These are phyloP conservation scores for Drosophila melanosoma DNA, from an alignment of 2,888 invertebrate species.

Conservation along the genomic window DNA sequence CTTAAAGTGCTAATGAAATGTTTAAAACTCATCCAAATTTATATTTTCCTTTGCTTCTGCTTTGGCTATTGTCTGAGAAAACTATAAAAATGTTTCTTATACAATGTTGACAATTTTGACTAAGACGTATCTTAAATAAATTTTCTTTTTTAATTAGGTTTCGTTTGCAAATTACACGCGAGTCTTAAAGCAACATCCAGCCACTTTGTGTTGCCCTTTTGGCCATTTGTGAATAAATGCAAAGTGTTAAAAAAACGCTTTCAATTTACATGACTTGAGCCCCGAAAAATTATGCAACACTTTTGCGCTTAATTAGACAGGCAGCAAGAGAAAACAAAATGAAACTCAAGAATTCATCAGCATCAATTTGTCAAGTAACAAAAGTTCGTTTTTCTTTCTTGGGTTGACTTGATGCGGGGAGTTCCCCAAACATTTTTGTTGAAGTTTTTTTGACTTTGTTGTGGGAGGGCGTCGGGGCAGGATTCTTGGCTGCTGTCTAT, in stretches of 20 bases:
- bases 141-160: not conserved
- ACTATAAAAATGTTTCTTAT: not conserved
- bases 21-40: not conserved
- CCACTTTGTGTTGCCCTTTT: not conserved
- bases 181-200: not conserved
- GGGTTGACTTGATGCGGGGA: slow-evolving; percentile 34
- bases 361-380: slow-evolving; percentile 70
- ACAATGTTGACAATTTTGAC: not conserved
- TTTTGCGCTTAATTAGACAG: slow-evolving; percentile 64
- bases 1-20: slow-evolving; percentile 2
- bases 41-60: not conserved
- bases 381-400: slow-evolving; percentile 37
- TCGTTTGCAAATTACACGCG: not conserved
- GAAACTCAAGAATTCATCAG: slow-evolving; percentile 65
- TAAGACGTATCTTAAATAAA: not conserved
- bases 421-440: slow-evolving; percentile 11
- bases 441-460: not conserved
- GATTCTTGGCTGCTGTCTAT: slow-evolving; percentile 60
- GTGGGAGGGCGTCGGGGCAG: not conserved
- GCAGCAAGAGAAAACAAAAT: slow-evolving; percentile 39
- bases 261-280: slow-evolving; percentile 46
- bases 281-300: slow-evolving; percentile 59
- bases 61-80: not conserved
- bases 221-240: not conserved
- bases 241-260: slow-evolving; percentile 33